Evolutionary conservation across 2,113 vertebrate genomes (phyloP), one percentile per base, ranked within the genome.

Genomic region (Xenopus borealis): DNA sequence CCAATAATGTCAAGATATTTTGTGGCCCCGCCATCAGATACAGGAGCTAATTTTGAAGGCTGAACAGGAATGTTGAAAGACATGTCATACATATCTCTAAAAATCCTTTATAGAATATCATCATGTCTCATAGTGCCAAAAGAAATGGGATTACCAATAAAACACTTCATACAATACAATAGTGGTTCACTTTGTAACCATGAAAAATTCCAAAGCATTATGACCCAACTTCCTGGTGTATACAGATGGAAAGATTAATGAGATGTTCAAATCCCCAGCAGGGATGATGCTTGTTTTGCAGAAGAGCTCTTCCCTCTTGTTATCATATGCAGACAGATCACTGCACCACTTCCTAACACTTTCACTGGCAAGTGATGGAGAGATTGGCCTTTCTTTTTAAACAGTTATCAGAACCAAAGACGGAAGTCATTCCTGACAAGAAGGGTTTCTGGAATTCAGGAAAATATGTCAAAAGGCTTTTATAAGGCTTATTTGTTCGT

Each of bases 361-460:
- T 78, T 71, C 62, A 82, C 47, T 47, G 55, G 6, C 46, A 44
- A 16, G 30, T 16, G 19, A 16, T 19, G 53, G 33, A 50, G 18
- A 40, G n/a, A 45, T 62, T 53, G 30, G 10, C 7, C 62, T 63
- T 62, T 17, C 58, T 78, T 82, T 82, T 12, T 3, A 78, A 85
- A 85, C 68, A 82, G 69, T 83, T 30, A 40, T 80, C 66, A 73
- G 78, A 66, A 83, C 71, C 23, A 80, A 82, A 90, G 92, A 89
- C 93, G 92, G 92, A 92, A 93, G 88, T 66, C 6, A 72, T 84
- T 85, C 80, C 79, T 82, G 80, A 82, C 70, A 53, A 72, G 71
- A 69, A 82, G 70, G 79, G 84, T 91, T 91, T 89, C 89, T 88
- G 83, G 80, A 86, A 75, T 78, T 82, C 88, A 89, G 89, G 83